These are phyloP conservation scores for Mercenaria mercenaria DNA, from an alignment of 1,140 invertebrate genomes.

Conservation along the genomic window DNA sequence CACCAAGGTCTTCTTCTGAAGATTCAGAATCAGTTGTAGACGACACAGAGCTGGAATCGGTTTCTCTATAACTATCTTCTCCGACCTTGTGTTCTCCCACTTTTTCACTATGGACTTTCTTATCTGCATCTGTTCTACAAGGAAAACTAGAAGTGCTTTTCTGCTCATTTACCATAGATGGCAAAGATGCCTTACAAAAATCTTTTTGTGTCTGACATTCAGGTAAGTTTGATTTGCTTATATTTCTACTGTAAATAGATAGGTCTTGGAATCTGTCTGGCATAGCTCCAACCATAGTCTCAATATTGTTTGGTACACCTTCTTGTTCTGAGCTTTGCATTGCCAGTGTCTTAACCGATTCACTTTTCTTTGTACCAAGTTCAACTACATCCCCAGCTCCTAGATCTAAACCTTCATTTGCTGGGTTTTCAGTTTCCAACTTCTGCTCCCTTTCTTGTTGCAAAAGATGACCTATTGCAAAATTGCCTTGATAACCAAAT, in stretches of 20 bases:
- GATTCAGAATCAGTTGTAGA: neutral
- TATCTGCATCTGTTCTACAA: neutral
- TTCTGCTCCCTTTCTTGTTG: neutral
- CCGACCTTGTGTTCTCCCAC: neutral
- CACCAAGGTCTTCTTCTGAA: neutral
- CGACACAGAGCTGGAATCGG: neutral
- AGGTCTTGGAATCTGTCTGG: too few relatives aligned
- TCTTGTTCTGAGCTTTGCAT: neutral
- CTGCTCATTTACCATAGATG: neutral
- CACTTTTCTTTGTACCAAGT: neutral
- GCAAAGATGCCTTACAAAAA: neutral
- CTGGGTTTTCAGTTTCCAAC: neutral
- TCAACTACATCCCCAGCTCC: neutral
- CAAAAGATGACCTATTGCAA: constrained; percentile 42
- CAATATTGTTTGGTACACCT: neutral
- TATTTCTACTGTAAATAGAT: too few relatives aligned
- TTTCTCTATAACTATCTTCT: neutral
- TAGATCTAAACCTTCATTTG: neutral
- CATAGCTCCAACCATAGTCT: neutral
- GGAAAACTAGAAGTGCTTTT: neutral
- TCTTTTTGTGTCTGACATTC: too few relatives aligned
- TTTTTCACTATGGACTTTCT: neutral
- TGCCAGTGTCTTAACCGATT: neutral
- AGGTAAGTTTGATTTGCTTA: too few relatives aligned
- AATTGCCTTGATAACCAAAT: constrained; percentile 16